phyloP scores from a whole-genome alignment of 1,140 invertebrate species.

The Aphidius gifuensis region DNA sequence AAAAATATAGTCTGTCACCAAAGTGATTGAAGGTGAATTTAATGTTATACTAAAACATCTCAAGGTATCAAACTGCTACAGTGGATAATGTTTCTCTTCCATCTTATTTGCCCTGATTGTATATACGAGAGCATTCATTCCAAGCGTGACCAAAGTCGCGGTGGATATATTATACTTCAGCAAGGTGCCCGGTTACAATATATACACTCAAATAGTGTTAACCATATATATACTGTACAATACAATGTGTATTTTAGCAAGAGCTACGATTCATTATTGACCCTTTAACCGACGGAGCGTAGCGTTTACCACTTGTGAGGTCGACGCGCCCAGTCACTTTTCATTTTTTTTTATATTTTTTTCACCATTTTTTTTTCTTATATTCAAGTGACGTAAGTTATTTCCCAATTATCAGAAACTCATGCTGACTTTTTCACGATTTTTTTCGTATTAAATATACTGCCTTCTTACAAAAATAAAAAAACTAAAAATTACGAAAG shows the following conservation, averaged over 20 bases:
- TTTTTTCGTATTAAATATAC: background rate
- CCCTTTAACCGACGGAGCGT: slow-evolving; percentile 14
- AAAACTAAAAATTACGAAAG: too few relatives aligned
- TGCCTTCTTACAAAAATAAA: too few relatives aligned
- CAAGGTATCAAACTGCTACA: slow-evolving; percentile 11
- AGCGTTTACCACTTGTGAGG: background rate
- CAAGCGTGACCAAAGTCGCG: slow-evolving; percentile 18
- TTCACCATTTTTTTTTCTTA: background rate
- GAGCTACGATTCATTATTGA: slow-evolving; percentile 21
- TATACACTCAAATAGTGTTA: too few relatives aligned
- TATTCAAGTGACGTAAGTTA: slow-evolving; percentile 12
- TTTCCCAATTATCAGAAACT: slow-evolving; percentile 21
- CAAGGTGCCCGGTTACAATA: background rate
- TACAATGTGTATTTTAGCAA: background rate
- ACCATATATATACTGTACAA: background rate
- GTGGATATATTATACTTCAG: too few relatives aligned
- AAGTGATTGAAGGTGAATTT: slow-evolving; percentile 20
- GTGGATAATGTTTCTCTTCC: slow-evolving; percentile 23
- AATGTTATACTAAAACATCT: slow-evolving; percentile 19
- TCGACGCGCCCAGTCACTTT: background rate
- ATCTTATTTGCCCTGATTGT: slow-evolving; percentile 15
- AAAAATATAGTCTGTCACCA: background rate
- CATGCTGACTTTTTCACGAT: background rate
- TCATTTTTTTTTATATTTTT: background rate
- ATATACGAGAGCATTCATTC: slow-evolving; percentile 9